Conservation (phyloP, 2,113 vertebrate species). For the Megalops atlanticus region DNA sequence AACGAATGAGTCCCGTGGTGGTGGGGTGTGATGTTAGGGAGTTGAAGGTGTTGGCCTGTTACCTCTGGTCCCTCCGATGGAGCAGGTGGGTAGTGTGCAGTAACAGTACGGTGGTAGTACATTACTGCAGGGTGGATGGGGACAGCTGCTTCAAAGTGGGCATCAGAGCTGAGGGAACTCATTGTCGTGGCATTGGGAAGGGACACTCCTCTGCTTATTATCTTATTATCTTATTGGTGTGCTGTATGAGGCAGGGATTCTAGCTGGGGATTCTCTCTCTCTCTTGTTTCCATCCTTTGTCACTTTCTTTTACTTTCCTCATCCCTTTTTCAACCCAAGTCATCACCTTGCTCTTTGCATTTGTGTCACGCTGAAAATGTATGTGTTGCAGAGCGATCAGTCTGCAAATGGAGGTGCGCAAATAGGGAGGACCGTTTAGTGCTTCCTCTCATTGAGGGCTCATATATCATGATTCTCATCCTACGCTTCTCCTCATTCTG, state of each 20-base stretch:
- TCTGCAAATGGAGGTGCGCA: background rate
- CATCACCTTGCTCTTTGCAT: conserved; percentile 10
- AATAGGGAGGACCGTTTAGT: background rate
- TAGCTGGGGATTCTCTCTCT: conserved; percentile 9
- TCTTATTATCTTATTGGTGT: conserved; percentile 21
- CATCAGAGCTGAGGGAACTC: background rate
- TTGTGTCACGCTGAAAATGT: background rate
- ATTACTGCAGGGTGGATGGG: too few species aligned
- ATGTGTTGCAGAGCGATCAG: background rate
- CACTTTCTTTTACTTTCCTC: conserved; percentile 25
- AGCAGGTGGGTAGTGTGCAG: background rate
- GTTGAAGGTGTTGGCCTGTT: background rate
- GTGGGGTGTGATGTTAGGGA: background rate
- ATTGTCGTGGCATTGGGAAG: background rate
- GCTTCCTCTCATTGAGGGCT: background rate
- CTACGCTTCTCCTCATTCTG: too few species aligned
- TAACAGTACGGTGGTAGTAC: background rate
- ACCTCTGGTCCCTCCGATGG: background rate
- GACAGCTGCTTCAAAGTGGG: too few species aligned
- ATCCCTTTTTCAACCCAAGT: conserved; percentile 17
- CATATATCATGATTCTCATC: background rate
- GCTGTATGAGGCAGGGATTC: conserved; percentile 8
- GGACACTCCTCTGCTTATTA: conserved; percentile 1
- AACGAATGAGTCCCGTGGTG: too few species aligned
- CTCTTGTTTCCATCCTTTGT: conserved; percentile 20